Percentiles rank a stretch among this genome's conserved stretches.
Conservation (phyloP, 2,888 invertebrate species). For the Pinctada fucata region DNA sequence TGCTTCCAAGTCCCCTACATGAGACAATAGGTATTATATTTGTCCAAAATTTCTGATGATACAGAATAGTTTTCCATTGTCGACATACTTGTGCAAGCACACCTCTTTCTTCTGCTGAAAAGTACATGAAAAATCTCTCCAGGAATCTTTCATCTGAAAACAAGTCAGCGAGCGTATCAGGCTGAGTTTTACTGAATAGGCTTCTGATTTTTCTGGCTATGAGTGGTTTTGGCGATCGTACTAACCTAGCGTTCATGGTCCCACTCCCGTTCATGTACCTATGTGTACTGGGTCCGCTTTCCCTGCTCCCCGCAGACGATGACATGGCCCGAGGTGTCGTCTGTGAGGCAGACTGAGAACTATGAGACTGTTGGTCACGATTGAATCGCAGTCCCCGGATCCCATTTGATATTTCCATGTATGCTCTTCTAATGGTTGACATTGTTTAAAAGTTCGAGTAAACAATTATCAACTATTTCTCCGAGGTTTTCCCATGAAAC, state of each 20-base stretch:
- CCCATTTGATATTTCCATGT: conserved; percentile 76
- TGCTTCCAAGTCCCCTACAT: conserved; percentile 84
- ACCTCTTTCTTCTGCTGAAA: conserved; percentile 84
- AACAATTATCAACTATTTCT: not conserved
- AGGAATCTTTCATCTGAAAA: conserved; percentile 91
- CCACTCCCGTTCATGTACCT: conserved; percentile 19
- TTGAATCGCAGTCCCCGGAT: conserved; percentile 73
- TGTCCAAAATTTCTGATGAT: conserved; percentile 92
- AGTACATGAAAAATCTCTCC: conserved; percentile 84
- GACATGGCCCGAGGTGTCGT: conserved; percentile 19
- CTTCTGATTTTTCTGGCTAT: conserved; percentile 66
- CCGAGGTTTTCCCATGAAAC: no score
- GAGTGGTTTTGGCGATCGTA: conserved; percentile 67
- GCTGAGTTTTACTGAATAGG: conserved; percentile 60
- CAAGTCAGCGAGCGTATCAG: conserved; percentile 75
- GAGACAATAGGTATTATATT: conserved; percentile 90
- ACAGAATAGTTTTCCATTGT: conserved; percentile 92
- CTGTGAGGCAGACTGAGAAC: conserved; percentile 31
- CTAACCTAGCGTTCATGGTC: conserved; percentile 43
- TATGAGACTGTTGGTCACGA: conserved; percentile 57
- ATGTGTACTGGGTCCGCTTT: conserved; percentile 12
- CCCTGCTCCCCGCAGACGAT: conserved; percentile 4
- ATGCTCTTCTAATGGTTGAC: conserved; percentile 75
- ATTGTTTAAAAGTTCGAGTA: conserved; percentile 46
- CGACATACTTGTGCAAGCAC: conserved; percentile 90